These are phyloP conservation scores for Sylvilagus floridanus DNA, from an alignment of 2,797 vertebrate genomes.

Conservation along the genomic window DNA sequence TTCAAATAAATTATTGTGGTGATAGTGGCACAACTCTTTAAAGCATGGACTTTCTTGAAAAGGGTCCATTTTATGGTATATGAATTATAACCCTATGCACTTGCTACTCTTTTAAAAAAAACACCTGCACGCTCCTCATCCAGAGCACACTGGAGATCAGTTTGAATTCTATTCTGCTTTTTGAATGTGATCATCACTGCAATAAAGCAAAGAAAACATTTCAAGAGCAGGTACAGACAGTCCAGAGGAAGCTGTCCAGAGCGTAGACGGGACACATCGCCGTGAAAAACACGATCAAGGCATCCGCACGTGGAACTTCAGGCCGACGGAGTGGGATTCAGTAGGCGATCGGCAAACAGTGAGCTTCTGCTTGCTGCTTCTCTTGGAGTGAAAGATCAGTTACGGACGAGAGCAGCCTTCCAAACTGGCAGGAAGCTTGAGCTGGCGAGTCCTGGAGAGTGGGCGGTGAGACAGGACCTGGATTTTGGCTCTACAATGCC, in stretches of 20 bases:
- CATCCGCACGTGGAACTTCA: not conserved
- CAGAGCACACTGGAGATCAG: slow-evolving; percentile 46
- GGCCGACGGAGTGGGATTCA: not conserved
- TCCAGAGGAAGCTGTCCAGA: not conserved
- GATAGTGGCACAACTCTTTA: not conserved
- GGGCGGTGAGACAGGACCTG: not conserved
- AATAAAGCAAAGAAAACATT: slow-evolving; percentile 65
- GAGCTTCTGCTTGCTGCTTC: slow-evolving; percentile 36
- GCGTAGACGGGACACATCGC: not conserved
- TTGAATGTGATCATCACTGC: slow-evolving; percentile 3
- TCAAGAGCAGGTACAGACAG: not conserved
- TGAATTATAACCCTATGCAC: slow-evolving; percentile 36
- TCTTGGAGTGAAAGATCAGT: slow-evolving; percentile 20
- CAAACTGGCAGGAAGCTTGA: not conserved
- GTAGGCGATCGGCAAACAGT: not conserved
- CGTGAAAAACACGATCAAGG: slow-evolving; percentile 9
- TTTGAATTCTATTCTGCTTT: slow-evolving; percentile 44
- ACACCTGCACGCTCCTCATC: not conserved
- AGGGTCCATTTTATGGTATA: slow-evolving; percentile 1
- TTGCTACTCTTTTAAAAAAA: not conserved
- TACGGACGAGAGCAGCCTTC: not conserved
- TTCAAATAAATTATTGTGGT: not conserved
- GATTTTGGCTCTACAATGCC: not conserved
- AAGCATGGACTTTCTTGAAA: slow-evolving; percentile 1
- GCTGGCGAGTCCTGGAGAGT: slow-evolving; percentile 34